These are phyloP conservation scores for Calameuta idolon DNA, from an alignment of 2,888 invertebrate species.

Conservation along the genomic window DNA sequence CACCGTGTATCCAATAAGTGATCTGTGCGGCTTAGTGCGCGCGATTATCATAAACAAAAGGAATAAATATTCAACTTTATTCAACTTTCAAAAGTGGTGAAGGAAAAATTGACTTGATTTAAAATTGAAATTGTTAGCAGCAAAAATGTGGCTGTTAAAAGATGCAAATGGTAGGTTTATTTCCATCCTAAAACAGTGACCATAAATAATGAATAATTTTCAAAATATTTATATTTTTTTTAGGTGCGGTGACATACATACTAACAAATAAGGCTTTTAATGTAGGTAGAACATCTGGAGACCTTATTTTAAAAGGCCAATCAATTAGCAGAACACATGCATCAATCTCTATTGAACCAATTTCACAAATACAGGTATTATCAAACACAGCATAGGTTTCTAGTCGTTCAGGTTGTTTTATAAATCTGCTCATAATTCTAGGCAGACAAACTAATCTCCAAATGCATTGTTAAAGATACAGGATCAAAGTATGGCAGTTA, in stretches of 20 bases:
- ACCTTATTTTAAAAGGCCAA: neutral
- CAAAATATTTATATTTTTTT: neutral
- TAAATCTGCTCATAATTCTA: neutral
- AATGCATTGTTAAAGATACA: neutral
- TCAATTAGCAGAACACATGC: conserved; percentile 3
- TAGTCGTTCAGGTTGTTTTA: neutral
- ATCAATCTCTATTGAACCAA: neutral
- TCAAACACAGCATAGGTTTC: neutral
- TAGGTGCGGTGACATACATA: neutral
- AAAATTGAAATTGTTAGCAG: neutral
- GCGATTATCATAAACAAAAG: neutral
- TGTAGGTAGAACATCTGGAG: neutral
- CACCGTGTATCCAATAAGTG: no score
- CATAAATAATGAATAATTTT: neutral
- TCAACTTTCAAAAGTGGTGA: neutral
- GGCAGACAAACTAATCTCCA: neutral
- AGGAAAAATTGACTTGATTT: no score
- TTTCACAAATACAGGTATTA: neutral
- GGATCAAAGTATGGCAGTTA: neutral
- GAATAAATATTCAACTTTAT: neutral
- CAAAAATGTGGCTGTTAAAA: neutral
- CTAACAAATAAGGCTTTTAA: neutral
- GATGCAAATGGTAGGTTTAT: neutral
- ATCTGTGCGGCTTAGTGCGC: neutral
- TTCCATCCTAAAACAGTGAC: neutral